A percentile compares a stretch with the other conserved stretches of the same genome.
These are phyloP conservation scores for Magallana ariakensis DNA, from an alignment of 1,140 invertebrate genomes.

Conservation along the genomic window DNA sequence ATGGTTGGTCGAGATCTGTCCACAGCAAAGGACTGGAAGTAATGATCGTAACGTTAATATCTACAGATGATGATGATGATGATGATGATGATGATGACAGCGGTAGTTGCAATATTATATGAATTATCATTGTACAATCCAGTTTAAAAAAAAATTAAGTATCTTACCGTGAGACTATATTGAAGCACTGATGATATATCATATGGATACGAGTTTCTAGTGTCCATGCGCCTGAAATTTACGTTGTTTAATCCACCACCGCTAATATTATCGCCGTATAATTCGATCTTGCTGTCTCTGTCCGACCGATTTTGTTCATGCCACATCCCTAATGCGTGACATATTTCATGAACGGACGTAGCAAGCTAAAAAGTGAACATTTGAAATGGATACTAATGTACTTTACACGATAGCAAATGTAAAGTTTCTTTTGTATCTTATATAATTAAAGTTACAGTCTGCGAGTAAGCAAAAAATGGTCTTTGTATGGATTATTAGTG, in stretches of 20 bases:
- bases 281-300: constrained; percentile 13
- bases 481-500: too few relatives aligned
- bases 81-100: too few relatives aligned
- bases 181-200: constrained; percentile 42
- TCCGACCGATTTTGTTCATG: constrained; percentile 41
- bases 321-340: constrained; percentile 37
- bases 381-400: neutral
- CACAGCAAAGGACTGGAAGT: neutral
- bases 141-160: neutral
- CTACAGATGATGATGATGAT: too few relatives aligned
- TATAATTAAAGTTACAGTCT: too few relatives aligned
- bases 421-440: too few relatives aligned
- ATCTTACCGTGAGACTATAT: constrained; percentile 38
- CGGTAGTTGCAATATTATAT: too few relatives aligned
- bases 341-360: constrained; percentile 44
- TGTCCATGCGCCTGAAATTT: neutral
- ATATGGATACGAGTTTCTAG: constrained; percentile 29
- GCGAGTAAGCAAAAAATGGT: too few relatives aligned
- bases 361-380: constrained; percentile 10
- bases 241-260: constrained; percentile 10
- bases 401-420: too few relatives aligned
- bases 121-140: neutral
- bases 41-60: too few relatives aligned
- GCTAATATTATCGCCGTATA: constrained; percentile 16
- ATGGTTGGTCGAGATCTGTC: constrained; percentile 22